phyloP scores from a whole-genome alignment of 2,797 vertebrate species.

The Momotus momota region DNA sequence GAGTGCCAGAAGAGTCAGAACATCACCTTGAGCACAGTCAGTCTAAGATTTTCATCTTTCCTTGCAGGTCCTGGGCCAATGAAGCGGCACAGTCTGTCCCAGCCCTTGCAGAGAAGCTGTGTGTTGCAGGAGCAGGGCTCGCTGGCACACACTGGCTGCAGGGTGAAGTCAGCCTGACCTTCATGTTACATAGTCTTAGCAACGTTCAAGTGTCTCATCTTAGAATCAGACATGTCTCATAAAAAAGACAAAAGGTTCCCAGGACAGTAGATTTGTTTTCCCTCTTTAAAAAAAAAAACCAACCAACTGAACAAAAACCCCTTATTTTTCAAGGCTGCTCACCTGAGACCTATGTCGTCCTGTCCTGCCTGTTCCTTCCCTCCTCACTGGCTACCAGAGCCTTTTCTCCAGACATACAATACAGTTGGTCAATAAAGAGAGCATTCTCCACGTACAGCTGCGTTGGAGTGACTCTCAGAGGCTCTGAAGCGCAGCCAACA shows the following conservation, averaged over 20 bases:
- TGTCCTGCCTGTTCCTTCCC: background rate
- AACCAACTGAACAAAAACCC: background rate
- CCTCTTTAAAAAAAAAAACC: background rate
- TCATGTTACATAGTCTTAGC: background rate
- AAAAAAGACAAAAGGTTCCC: background rate
- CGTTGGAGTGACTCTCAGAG: background rate
- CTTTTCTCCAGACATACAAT: conserved; percentile 38
- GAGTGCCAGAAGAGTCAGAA: background rate
- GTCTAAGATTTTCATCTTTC: background rate
- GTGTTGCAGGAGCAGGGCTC: background rate
- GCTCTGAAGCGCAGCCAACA: conserved; percentile 52
- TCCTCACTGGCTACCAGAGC: background rate
- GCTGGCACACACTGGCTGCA: background rate
- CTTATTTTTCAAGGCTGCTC: conserved; percentile 4
- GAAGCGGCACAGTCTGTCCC: background rate
- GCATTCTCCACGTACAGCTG: conserved; percentile 57
- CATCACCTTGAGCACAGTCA: background rate
- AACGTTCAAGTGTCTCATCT: background rate
- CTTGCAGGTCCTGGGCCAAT: background rate
- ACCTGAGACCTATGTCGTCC: background rate
- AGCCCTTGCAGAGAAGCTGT: background rate
- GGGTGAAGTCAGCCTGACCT: background rate
- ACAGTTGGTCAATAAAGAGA: conserved; percentile 33
- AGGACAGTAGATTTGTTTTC: background rate
- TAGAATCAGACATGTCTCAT: background rate